Conservation (phyloP, 2,888 invertebrate genomes). For the Drosophila mulleri region DNA sequence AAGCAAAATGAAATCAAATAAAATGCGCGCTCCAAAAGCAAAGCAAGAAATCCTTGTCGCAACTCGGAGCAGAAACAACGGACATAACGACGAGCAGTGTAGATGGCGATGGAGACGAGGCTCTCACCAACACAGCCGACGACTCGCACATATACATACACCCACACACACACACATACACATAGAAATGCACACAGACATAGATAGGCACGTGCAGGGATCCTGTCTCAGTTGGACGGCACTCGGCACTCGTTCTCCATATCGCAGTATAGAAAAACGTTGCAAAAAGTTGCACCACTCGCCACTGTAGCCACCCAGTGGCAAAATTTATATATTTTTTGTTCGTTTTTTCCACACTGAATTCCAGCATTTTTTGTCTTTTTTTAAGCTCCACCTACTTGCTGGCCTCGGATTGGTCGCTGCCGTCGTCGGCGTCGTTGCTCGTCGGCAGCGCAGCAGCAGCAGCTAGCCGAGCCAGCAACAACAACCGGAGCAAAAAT, state of each 20-base stretch:
- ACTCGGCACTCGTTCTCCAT: conserved; percentile 49
- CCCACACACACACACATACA: conserved; percentile 2
- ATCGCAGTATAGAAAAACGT: conserved; percentile 82
- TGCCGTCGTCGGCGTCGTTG: conserved; percentile 50
- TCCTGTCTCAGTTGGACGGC: conserved; percentile 29
- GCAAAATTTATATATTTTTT: conserved; percentile 63
- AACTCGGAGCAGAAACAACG: conserved; percentile 33
- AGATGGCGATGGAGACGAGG: conserved; percentile 17
- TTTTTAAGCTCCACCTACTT: conserved; percentile 84
- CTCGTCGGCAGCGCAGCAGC: conserved; percentile 45
- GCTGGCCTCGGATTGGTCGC: conserved; percentile 81
- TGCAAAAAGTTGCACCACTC: conserved; percentile 68
- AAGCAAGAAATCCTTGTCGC: conserved; percentile 61
- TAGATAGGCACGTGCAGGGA: conserved; percentile 6
- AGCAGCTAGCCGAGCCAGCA: conserved; percentile 39
- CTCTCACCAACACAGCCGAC: conserved; percentile 51
- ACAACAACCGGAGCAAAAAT: conserved; percentile 47
- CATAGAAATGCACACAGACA: conserved; percentile 15
- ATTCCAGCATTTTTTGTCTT: conserved; percentile 78
- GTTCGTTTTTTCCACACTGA: conserved; percentile 63
- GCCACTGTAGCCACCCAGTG: conserved; percentile 46
- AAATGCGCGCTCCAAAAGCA: conserved; percentile 66
- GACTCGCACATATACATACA: not conserved
- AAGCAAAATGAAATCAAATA: conserved; percentile 70
- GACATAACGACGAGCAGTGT: conserved; percentile 21